These are phyloP conservation scores for Chauna torquata DNA, from an alignment of 2,113 vertebrate species.

Conservation along the genomic window DNA sequence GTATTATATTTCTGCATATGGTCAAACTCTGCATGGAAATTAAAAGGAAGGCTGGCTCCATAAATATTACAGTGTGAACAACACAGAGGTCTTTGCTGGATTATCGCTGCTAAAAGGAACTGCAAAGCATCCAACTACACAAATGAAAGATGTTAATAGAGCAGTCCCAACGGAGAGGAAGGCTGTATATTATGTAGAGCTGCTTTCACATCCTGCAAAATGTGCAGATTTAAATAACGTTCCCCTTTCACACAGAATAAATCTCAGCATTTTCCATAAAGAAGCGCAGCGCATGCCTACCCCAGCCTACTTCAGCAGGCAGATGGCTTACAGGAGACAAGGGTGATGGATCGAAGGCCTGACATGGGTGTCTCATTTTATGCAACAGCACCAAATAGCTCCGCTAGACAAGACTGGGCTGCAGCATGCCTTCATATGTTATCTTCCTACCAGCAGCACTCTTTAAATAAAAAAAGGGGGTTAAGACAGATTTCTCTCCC, in stretches of 20 bases:
- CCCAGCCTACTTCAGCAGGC: background rate
- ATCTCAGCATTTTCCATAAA: background rate
- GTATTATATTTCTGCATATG: conserved; percentile 6
- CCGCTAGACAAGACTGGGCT: background rate
- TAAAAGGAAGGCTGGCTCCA: conserved; percentile 43
- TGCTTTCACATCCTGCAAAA: conserved; percentile 19
- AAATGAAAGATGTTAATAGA: conserved; percentile 63
- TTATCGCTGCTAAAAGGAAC: conserved; percentile 49
- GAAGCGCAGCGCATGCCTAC: accelerated
- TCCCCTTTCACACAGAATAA: background rate
- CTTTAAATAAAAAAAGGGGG: background rate
- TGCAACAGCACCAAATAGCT: background rate
- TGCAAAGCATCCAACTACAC: conserved; percentile 45
- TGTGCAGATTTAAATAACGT: background rate
- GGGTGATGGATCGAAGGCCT: background rate
- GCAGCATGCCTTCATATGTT: background rate
- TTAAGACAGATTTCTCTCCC: conserved; percentile 21
- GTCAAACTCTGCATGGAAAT: background rate
- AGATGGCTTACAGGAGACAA: background rate
- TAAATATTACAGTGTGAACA: conserved; percentile 57
- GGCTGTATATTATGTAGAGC: conserved; percentile 6
- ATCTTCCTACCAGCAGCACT: background rate
- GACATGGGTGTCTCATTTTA: background rate
- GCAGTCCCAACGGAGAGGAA: background rate
- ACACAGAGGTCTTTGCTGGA: conserved; percentile 53